Evolutionary conservation across 2,888 invertebrate genomes (phyloP), one percentile per base, ranked within the genome.

Genomic region (Peribatodes rhomboidaria): DNA sequence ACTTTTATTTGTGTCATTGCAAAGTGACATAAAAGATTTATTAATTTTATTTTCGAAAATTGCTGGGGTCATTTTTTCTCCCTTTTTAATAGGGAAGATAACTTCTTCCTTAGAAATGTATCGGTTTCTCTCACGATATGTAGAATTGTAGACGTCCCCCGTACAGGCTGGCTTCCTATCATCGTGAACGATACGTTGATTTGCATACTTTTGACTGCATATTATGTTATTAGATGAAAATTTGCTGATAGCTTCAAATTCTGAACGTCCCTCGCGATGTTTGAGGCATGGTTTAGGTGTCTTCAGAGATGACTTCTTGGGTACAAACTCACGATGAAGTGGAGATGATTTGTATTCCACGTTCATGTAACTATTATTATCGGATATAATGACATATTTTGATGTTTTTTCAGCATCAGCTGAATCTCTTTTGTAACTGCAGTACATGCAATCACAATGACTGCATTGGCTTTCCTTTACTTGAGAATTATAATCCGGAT

Each of bases 361-460:
- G 27, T 14, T 4, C 10, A n/a, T 37, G 2, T 13, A 39, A 33
- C 2, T 6, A 31, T 33, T 44, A 35, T 52, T 27, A 22, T 27
- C 37, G 10, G 53, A 39, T 14, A n/a, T 10, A 31, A 4, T 2
- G 31, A 4, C 8, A 16, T 27, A 27, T 27, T 56, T 47, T 13
- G 57, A 71, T 4, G 67, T 60, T 64, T 77, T 72, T 14, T 67
- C 66, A 39, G 58, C 31, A 31, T 61, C 68, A 3, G 56, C 55
- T 31, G 44, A 44, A 39, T 72, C 65, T 44, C 76, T 67, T 67
- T 77, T 76, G 31, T 68, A 69, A 54, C 72, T 69, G 64, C 84
- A 86, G 18, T 65, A 56, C 16, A 83, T 39, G 68, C 84, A 86
- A 67, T 85, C 79, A 53, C 86, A 87, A n/a, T 69, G 61, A 14